Base-by-base conservation (phyloP, 2,113 vertebrate genomes). In the Aptenodytes forsteri region DNA sequence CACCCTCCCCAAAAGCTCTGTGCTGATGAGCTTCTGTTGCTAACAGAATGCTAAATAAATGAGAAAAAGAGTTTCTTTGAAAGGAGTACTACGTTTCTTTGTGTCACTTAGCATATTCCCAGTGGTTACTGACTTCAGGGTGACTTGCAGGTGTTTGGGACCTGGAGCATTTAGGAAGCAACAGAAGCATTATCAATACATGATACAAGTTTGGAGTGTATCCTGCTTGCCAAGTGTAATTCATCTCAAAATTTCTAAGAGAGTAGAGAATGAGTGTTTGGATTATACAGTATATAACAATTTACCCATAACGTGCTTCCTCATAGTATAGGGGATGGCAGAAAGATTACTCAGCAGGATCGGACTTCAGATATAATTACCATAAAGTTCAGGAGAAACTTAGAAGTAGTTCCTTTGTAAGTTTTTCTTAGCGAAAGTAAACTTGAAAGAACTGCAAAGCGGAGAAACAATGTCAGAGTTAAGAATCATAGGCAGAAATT, bases 41-140 rank as follows among this genome's bases (percentile, higher is more conserved):
- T 34, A 30, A 65, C 11, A 67, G 23, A 61, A 19, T 16, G 13
- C 8, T 29, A 25, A 58, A 32, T 46, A 47, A 79, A 71, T 10
- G 16, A 36, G 18, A 50, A 8, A 0, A 32, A 15, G 0, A 22
- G 7, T 13, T 79, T 69, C 0, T 6, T 0, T 44, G 23, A 20
- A 50, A 42, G 18, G 52, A 77, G 27, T 22, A 10, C 3, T 17
- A 1, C 11, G 30, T 62, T 75, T 81, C n/a, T 32, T 55, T 26
- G 8, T 52, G 61, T 59, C 32, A 9, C 30, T 38, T 11, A 5
- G 3, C 30, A 3, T 17, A 36, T 40, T 83, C 36, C 38, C 42
- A 20, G 22, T 16, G 32, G 10, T 32, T 46, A 6, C 42, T 36
- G 40, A 34, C 16, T 36, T 69, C 5, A 30, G 23, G 42, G 58